A percentile compares a stretch with the other conserved stretches of the same genome.
Conservation (phyloP, 1,140 invertebrate species). For the Sipha flava region DNA sequence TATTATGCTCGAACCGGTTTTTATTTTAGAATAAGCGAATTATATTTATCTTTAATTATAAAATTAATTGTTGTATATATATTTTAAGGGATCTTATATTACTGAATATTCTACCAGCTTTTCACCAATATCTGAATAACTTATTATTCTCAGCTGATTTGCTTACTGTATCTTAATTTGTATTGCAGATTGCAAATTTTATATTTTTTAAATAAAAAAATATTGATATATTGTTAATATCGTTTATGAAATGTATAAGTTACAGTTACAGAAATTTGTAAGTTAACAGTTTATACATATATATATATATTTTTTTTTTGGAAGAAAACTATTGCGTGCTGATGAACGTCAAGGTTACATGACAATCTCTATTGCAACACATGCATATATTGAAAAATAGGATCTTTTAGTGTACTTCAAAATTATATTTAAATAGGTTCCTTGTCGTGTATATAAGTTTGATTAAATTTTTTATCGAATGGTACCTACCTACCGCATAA, state of each 20-base stretch:
- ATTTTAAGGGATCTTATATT: too few species aligned
- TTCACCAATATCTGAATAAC: too few species aligned
- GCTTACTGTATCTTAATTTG: too few species aligned
- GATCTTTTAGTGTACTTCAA: not conserved
- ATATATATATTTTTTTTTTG: not conserved
- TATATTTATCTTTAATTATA: not conserved
- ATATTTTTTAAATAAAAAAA: too few species aligned
- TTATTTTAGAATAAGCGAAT: not conserved
- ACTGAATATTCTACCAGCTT: too few species aligned
- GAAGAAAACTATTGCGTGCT: not conserved
- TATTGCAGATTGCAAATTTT: too few species aligned
- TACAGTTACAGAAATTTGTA: too few species aligned
- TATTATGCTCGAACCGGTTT: not conserved
- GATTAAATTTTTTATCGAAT: not conserved
- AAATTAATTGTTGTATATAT: too few species aligned
- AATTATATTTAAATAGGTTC: not conserved
- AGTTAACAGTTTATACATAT: too few species aligned
- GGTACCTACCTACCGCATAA: not conserved
- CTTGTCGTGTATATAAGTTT: not conserved
- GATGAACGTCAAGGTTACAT: not conserved
- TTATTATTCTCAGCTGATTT: too few species aligned
- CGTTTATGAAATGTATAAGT: too few species aligned
- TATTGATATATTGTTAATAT: too few species aligned
- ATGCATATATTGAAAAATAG: not conserved
- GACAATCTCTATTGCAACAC: slow-evolving; percentile 17